phyloP scores from a whole-genome alignment of 2,113 vertebrate genomes.

The Gracilinanus agilis region DNA sequence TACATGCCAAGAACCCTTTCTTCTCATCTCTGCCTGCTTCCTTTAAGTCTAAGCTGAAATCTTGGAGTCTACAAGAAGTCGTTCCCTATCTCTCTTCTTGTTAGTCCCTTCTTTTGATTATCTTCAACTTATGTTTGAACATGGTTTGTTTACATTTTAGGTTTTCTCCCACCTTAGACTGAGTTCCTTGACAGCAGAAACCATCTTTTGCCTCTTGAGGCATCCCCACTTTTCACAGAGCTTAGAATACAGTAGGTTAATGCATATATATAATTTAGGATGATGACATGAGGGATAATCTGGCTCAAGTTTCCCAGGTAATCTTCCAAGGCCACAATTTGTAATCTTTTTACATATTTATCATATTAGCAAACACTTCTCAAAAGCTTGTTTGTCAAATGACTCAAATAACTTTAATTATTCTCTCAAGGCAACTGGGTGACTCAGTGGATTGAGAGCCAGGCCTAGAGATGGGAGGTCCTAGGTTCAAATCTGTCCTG shows the following conservation, averaged over 20 bases:
- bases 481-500: too few relatives aligned
- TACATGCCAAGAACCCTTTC: not conserved
- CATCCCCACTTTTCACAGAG: not conserved
- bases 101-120: not conserved
- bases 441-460: too few relatives aligned
- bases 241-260: not conserved
- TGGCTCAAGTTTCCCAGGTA: not conserved
- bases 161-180: not conserved
- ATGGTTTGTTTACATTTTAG: not conserved
- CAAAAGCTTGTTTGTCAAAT: not conserved
- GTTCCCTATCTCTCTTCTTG: not conserved
- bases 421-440: too few relatives aligned
- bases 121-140: not conserved
- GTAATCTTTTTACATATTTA: too few relatives aligned
- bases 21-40: not conserved
- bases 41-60: not conserved
- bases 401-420: not conserved
- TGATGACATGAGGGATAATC: not conserved
- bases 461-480: too few relatives aligned
- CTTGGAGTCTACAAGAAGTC: not conserved
- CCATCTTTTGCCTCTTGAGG: not conserved
- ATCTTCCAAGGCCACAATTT: not conserved
- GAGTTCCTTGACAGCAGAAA: not conserved
- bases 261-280: not conserved
- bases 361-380: not conserved